A percentile compares a stretch with the other conserved stretches of the same genome.
These are phyloP conservation scores for Loriculus beryllinus DNA, from an alignment of 2,797 vertebrate species.

Conservation along the genomic window DNA sequence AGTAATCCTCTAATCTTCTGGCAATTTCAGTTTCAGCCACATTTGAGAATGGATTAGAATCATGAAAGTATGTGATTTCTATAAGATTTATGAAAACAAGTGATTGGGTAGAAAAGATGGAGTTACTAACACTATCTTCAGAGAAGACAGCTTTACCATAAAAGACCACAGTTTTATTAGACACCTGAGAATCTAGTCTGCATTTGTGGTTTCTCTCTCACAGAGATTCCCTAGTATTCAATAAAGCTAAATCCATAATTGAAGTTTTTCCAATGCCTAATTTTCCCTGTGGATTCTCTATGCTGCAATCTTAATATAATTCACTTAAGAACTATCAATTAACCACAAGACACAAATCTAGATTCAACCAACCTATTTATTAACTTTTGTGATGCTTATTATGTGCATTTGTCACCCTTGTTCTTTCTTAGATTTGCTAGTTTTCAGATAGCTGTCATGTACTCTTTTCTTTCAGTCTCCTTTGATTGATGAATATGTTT, in stretches of 20 bases:
- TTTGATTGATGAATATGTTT: neutral
- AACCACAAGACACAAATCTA: neutral
- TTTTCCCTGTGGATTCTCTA: neutral
- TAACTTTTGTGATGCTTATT: neutral
- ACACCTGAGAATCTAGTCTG: neutral
- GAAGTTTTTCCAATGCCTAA: neutral
- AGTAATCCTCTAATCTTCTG: neutral
- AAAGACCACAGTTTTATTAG: neutral
- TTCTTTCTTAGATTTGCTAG: neutral
- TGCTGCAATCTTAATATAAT: neutral
- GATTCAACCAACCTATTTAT: neutral
- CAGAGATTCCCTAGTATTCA: neutral
- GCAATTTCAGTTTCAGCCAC: conserved; percentile 17
- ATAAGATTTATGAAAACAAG: neutral
- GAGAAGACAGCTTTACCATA: neutral
- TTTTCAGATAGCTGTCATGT: neutral
- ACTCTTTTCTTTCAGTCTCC: neutral
- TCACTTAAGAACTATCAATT: neutral
- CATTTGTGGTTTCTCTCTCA: neutral
- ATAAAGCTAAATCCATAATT: neutral
- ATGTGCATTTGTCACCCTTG: neutral
- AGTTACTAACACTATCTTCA: neutral
- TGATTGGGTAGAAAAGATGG: neutral
- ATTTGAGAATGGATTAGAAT: neutral
- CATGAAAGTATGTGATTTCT: neutral